Base-by-base conservation (phyloP, 35 echinoderm and acorn worm species). In the Heliocidaris erythrogramma region DNA sequence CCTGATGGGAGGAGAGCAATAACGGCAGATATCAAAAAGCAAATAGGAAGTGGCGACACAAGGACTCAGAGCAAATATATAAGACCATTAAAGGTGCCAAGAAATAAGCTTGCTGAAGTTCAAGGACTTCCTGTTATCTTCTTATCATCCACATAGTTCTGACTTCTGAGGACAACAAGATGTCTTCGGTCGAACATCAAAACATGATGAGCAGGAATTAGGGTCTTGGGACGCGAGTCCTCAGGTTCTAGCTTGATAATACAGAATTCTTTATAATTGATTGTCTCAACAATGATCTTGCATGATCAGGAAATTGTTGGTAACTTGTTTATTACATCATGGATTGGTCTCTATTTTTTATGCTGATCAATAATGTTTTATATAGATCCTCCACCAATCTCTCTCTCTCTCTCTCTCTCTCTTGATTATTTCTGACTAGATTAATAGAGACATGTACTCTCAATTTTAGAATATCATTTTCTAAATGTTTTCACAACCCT, bases 41-140 rank as follows among this genome's bases (percentile, higher is more conserved):
- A 92, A 92, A 92, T 92, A 92, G 49, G 31, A 52, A 48, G n/a
- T 92, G 91, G 91, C 91, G 91, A 92, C 91, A 92, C 87, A 89
- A 78, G 65, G 65, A 78, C 18, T 21, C 21, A 78, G 27, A 78
- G 18, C 65, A 78, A 78, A 78, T 78, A 78, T n/a, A 21, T 78
- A 24, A 8, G 65, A 78, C 65, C 65, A 78, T 78, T 78, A 78
- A 78, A 78, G 65, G 65, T 78, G 65, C 65, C 65, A 78, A 78
- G 65, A 78, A n/a, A 78, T 78, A 78, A 78, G 65, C 65, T 18
- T 8, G 65, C 65, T n/a, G 65, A 78, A 78, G 65, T 78, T 78
- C 65, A 78, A 24, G 65, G 65, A 78, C 65, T 78, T 78, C 65
- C 65, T 78, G 65, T 78, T 78, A 78, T 78, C 65, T 27, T 78